A percentile compares a stretch with the other conserved stretches of the same genome.
Evolutionary conservation across 2,888 invertebrate genomes (phyloP).

Genomic region (Maniola hyperantus): DNA sequence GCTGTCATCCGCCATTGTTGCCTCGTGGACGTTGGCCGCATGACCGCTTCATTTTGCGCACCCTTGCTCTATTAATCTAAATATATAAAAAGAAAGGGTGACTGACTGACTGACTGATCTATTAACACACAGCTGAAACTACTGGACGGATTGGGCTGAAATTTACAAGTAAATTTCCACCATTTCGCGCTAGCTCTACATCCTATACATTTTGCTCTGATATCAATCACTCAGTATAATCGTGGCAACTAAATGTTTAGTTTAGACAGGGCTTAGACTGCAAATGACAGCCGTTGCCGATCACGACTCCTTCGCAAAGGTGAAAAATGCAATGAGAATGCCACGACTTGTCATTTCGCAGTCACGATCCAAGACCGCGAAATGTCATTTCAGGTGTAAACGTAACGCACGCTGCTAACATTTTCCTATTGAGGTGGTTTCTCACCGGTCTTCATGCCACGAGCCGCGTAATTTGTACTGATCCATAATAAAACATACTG

Average conservation of each 20-base stretch:
- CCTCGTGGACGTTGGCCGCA: conserved; percentile 40
- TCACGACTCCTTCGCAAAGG: conserved; percentile 79
- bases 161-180: no score
- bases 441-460: not conserved
- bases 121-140: conserved; percentile 40
- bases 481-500: no score
- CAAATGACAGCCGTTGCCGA: conserved; percentile 60
- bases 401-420: conserved; percentile 41
- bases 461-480: not conserved
- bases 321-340: conserved; percentile 80
- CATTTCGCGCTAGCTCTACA: no score
- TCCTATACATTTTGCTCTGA: not conserved
- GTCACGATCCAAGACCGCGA: conserved; percentile 67
- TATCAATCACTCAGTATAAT: conserved; percentile 5
- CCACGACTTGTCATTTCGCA: conserved; percentile 79
- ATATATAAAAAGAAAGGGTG: no score
- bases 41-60: conserved; percentile 56
- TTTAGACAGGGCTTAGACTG: conserved; percentile 11
- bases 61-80: no score
- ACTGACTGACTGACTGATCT: no score
- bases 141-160: no score
- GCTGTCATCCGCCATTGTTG: conserved; percentile 51
- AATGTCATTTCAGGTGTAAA: conserved; percentile 59
- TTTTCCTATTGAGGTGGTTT: conserved; percentile 32
- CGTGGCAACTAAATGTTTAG: conserved; percentile 14